Evolutionary conservation across 2,113 vertebrate species (phyloP).

Genomic region (Corythornis madagascariensis): DNA sequence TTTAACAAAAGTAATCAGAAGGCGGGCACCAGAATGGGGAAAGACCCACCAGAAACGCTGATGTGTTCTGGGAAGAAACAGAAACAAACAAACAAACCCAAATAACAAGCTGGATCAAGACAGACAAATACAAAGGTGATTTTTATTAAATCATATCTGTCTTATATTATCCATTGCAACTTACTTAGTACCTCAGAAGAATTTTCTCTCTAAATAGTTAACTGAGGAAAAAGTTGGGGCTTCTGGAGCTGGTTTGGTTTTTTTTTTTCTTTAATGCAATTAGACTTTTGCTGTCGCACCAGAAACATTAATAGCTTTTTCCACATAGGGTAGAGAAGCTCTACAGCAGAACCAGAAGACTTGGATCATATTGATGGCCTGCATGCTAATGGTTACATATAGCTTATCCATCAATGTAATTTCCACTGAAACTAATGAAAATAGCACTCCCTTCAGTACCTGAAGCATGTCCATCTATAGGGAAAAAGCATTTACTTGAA

Average conservation of each 20-base stretch:
- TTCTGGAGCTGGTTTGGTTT: neutral
- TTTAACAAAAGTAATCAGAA: neutral
- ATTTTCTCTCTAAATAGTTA: neutral
- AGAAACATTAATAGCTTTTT: slow-evolving; percentile 45
- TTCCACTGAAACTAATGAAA: slow-evolving; percentile 11
- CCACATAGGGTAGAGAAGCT: neutral
- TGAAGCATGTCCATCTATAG: neutral
- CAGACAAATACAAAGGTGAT: neutral
- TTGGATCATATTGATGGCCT: neutral
- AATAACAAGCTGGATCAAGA: neutral
- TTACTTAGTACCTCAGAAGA: neutral
- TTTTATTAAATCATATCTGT: neutral
- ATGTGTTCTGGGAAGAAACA: neutral
- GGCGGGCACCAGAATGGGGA: neutral
- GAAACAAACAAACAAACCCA: neutral
- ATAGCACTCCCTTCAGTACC: neutral
- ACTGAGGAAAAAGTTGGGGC: neutral
- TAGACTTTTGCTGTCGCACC: neutral
- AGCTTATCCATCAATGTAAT: neutral
- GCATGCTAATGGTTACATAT: neutral
- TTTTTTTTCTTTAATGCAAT: slow-evolving; percentile 23
- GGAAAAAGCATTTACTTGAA: neutral
- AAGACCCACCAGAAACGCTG: neutral
- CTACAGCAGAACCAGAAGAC: neutral
- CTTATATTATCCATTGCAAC: neutral